A percentile compares a stretch with the other conserved stretches of the same genome.
phyloP scores from a whole-genome alignment of 2,888 invertebrate species.

The Oasisia sp. region DNA sequence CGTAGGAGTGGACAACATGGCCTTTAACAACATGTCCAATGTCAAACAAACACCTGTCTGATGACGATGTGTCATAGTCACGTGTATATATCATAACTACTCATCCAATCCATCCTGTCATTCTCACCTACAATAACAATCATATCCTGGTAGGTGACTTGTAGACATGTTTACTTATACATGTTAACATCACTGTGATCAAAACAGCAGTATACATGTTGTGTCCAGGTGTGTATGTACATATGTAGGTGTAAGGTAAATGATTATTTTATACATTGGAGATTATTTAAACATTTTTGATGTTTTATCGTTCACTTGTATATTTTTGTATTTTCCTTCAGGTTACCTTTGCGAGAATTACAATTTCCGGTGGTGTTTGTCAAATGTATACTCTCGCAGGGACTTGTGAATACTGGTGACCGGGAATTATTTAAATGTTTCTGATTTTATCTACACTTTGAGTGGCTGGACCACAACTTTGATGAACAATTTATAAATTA shows the following conservation, averaged over 20 bases:
- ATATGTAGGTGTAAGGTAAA: background rate
- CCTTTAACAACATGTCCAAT: background rate
- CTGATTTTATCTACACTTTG: background rate
- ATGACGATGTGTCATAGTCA: background rate
- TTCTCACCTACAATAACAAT: background rate
- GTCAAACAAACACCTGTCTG: background rate
- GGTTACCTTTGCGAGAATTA: background rate
- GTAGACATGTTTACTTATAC: too few relatives aligned
- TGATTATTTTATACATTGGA: background rate
- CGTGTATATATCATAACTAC: background rate
- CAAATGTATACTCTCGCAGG: background rate
- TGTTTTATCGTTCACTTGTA: background rate
- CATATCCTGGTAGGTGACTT: background rate
- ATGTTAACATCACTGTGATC: too few relatives aligned
- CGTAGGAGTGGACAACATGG: background rate
- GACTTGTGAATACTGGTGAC: background rate
- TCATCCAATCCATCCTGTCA: background rate
- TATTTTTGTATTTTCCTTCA: background rate
- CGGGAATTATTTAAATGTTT: background rate
- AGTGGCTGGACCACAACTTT: background rate
- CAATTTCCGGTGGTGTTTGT: background rate
- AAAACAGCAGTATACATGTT: too few relatives aligned
- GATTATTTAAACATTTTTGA: background rate
- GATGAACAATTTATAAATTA: background rate
- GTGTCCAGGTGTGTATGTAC: background rate